Evolutionary conservation across 2,888 invertebrate genomes (phyloP), one percentile per base, ranked within the genome.

Genomic region (Pollenia griseotomentosa): DNA sequence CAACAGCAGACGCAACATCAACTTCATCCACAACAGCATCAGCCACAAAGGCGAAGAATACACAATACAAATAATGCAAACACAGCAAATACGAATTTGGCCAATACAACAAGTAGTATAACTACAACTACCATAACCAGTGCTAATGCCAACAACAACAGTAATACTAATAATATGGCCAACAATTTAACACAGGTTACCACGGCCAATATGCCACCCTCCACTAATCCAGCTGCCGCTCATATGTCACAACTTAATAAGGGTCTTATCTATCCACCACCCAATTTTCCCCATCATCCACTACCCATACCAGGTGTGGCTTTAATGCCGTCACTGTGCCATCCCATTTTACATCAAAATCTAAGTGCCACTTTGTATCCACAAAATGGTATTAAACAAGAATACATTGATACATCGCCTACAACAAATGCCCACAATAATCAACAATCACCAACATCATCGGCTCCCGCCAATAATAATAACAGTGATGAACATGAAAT

Each of bases 271-370:
- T 92, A 92, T 89, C 91, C 92, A 89, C 92, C 92, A 84, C 90
- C 91, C 63, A 91, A 90, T 73, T 92, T 92, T 66, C 90, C 90
- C 7, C 92, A 92, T 87, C 92, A 92, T 89, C 91, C 91, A 51
- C 74, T 92, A 86, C 92, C 92, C 66, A 91, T 92, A 55, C 89
- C 92, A 71, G 90, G 92, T 77, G 92, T 92, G 12, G 89, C 92
- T 77, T 88, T 92, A 85, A 92, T 92, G 92, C 92, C 92, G 11
- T 92, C 92, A 80, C 90, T 92, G 78, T 92, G 92, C 89, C 92
- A 92, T 89, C 92, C 92, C 63, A 92, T 92, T 40, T 85, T 92
- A 88, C 92, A 92, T 89, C 92, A 92, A 88, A 92, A 92, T 88
- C 88, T 92, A 87, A 90, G 92, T 85, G 91, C 92, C 80, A 85